Base-by-base conservation (phyloP, 2,888 invertebrate species). In the Platycnemis pennipes region DNA sequence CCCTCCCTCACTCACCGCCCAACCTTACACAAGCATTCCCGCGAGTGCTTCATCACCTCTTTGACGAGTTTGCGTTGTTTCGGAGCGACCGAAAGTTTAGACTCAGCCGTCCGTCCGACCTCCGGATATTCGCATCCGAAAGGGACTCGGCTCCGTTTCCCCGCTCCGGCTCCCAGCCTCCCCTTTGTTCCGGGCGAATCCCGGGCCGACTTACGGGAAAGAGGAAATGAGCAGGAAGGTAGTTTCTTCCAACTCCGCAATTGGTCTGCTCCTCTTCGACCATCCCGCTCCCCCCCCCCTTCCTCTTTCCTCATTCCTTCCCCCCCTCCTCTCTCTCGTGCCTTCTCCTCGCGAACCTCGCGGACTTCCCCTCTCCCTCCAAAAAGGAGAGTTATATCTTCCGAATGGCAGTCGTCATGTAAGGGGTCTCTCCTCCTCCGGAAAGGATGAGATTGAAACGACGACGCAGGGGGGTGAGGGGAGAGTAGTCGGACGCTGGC, bases 11-110 rank as follows among this genome's bases (percentile, higher is more conserved):
- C n/a, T n/a, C n/a, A n/a, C n/a, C n/a, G n/a, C n/a, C n/a, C n/a
- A n/a, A n/a, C n/a, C n/a, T n/a, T n/a, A n/a, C n/a, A n/a, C n/a
- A n/a, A 69, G 31, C 69, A 69, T 69, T 69, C n/a, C 22, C 31
- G 69, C 31, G 69, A 69, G 69, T 69, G 69, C 31, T 69, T 69
- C 69, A 69, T 69, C 69, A 31, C 69, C 31, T 31, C 69, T 69
- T 69, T 69, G 69, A 69, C n/a, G 69, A 69, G 69, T 69, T 69
- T 69, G 69, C 31, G 69, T 69, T 69, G 69, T 69, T 69, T 69
- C 69, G 31, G 69, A 69, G 69, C 7, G 31, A 22, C n/a, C 69
- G 31, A 69, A 69, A 69, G 69, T 69, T 69, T 69, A 69, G n/a
- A 13, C 22, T 69, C 69, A 4, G 31, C 69, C 22, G 11, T 69